phyloP scores from a whole-genome alignment of 1,140 invertebrate genomes.

The Arctopsyche grandis region DNA sequence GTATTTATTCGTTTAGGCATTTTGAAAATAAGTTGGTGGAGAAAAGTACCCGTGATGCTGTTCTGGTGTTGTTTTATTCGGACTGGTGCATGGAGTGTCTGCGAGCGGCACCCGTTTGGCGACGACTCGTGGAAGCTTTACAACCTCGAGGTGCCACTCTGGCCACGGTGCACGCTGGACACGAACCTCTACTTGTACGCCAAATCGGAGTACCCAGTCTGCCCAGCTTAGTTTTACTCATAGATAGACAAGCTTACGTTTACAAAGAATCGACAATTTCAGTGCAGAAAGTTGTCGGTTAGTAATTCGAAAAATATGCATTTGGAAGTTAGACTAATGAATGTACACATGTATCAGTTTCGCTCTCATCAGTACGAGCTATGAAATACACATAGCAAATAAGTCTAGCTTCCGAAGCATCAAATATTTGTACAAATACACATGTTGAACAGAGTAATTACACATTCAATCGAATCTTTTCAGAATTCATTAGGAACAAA shows the following conservation, averaged over 20 bases:
- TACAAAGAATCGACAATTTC: slow-evolving; percentile 83
- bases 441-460: too few species aligned
- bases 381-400: too few species aligned
- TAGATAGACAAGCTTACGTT: slow-evolving; percentile 82
- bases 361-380: too few species aligned
- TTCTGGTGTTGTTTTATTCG: slow-evolving; percentile 88
- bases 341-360: slow-evolving; percentile 5
- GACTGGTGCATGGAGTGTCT: slow-evolving; percentile 94
- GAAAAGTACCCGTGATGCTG: slow-evolving; percentile 81
- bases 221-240: slow-evolving; percentile 82
- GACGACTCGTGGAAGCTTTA: slow-evolving; percentile 83
- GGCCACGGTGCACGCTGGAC: slow-evolving; percentile 85
- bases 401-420: too few species aligned
- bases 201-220: slow-evolving; percentile 82
- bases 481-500: slow-evolving; percentile 86
- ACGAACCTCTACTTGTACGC: slow-evolving; percentile 78
- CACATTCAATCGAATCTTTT: slow-evolving; percentile 40
- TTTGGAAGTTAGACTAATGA: background rate
- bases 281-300: slow-evolving; percentile 81
- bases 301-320: slow-evolving; percentile 47
- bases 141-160: slow-evolving; percentile 79
- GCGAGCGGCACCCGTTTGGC: slow-evolving; percentile 83
- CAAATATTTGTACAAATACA: too few species aligned
- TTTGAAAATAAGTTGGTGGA: slow-evolving; percentile 89
- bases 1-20: slow-evolving; percentile 69